Evolutionary conservation across 2,797 vertebrate genomes (phyloP), one percentile per base, ranked within the genome.

Genomic region (Hirundo rustica): DNA sequence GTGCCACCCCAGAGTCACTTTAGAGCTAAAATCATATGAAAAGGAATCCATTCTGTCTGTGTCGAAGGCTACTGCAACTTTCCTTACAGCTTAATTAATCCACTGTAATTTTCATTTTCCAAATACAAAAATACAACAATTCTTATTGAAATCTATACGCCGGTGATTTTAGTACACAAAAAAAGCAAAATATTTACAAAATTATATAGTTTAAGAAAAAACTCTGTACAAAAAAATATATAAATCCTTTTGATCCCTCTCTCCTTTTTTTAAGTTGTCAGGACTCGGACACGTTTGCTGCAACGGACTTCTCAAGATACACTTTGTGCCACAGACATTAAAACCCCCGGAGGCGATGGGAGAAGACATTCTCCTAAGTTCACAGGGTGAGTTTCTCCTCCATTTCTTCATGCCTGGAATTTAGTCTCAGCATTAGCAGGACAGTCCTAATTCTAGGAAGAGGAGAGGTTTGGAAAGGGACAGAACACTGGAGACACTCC

Each of bases 61-160:
- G 88, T 95, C 51, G 62, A 95, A 96, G 93, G 97, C 97, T 97
- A 97, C 96, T 79, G 96, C 97, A 96, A 87, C 84, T 97, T 66
- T 94, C 88, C 96, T 97, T 97, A 98, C 97, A 97, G 97, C 95
- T 97, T 94, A 96, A 92, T 96, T 97, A 92, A 95, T 94, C 97
- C 97, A 98, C 97, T 97, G 97, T 95, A 97, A 93, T 98, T 97
- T 95, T 96, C 94, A 96, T 97, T 96, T 96, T 97, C 95, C 97
- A 97, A 97, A 98, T 98, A 98, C 97, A 98, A 98, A 98, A 98
- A 98, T 98, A 98, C 98, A 98, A 98, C 98, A 96, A 97, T 96
- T 98, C 98, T 98, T 96, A 98, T 98, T 97, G 98, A 98, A 98
- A 98, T 98, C 97, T 98, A 98, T 97, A 98, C 83, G 98, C 97